Conservation (phyloP, 1,140 invertebrate genomes). For the Stegodyphus dumicola region DNA sequence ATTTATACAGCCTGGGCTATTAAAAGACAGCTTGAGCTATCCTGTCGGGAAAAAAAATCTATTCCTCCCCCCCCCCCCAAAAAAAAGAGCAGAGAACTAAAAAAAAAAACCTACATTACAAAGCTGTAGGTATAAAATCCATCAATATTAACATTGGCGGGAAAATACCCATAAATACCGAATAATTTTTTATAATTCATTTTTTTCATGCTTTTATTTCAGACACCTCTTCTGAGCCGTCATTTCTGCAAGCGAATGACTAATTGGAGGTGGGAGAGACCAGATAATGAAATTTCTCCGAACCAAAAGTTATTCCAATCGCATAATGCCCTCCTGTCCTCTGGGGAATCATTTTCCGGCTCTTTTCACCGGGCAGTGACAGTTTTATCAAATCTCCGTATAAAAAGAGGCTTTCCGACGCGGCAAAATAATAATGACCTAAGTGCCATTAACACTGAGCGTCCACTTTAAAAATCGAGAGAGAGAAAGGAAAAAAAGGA, state of each 20-base stretch:
- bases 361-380: constrained; percentile 47
- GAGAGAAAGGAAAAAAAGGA: neutral
- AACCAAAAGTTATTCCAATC: constrained; percentile 42
- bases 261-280: constrained; percentile 37
- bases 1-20: too few species aligned
- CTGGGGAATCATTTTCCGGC: constrained; percentile 13
- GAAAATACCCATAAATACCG: constrained; percentile 31
- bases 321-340: constrained; percentile 32
- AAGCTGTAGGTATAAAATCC: neutral
- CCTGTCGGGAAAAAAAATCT: too few species aligned
- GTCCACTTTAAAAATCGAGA: constrained; percentile 43
- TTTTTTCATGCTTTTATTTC: constrained; percentile 14
- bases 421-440: constrained; percentile 39
- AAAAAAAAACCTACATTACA: too few species aligned
- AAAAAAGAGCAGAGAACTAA: too few species aligned
- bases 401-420: neutral
- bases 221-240: neutral
- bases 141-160: constrained; percentile 53
- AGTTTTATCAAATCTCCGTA: constrained; percentile 53
- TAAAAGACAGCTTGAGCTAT: too few species aligned
- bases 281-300: constrained; percentile 42
- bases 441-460: constrained; percentile 38
- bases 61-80: too few species aligned
- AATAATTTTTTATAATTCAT: constrained; percentile 45
- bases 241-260: constrained; percentile 13